Evolutionary conservation across 2,113 vertebrate species (phyloP).

Genomic region (Ploceus nigricollis): DNA sequence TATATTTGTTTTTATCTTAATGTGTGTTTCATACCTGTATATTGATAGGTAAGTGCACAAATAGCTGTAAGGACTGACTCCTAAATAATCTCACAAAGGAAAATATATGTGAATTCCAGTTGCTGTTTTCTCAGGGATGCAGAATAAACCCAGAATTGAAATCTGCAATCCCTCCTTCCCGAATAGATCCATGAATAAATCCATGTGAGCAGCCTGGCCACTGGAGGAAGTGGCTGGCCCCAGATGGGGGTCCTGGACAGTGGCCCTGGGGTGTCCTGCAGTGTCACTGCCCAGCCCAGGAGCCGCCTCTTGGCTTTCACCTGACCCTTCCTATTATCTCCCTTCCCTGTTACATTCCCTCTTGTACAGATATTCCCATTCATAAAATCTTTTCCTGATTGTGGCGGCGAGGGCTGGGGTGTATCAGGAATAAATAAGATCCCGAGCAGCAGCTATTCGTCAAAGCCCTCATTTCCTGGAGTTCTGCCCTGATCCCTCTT

Average conservation of each 20-base stretch:
- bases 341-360: slow-evolving; percentile 46
- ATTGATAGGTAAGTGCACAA: background rate
- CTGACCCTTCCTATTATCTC: slow-evolving; percentile 49
- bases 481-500: slow-evolving; percentile 68
- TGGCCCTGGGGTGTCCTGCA: background rate
- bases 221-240: background rate
- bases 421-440: slow-evolving; percentile 63
- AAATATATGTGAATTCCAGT: background rate
- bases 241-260: background rate
- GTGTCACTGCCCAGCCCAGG: slow-evolving; percentile 9
- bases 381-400: slow-evolving; percentile 49
- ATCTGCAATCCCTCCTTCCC: background rate
- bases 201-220: fast-evolving
- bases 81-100: background rate
- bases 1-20: background rate
- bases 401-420: slow-evolving; percentile 59
- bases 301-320: slow-evolving; percentile 39
- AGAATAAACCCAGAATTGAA: background rate
- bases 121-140: background rate
- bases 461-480: slow-evolving; percentile 55
- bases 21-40: background rate
- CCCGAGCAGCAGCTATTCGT: slow-evolving; percentile 50
- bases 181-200: fast-evolving
- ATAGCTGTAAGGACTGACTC: background rate
- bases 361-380: slow-evolving; percentile 50